Base-by-base conservation (phyloP, 2,888 invertebrate species). In the Pteria penguin region DNA sequence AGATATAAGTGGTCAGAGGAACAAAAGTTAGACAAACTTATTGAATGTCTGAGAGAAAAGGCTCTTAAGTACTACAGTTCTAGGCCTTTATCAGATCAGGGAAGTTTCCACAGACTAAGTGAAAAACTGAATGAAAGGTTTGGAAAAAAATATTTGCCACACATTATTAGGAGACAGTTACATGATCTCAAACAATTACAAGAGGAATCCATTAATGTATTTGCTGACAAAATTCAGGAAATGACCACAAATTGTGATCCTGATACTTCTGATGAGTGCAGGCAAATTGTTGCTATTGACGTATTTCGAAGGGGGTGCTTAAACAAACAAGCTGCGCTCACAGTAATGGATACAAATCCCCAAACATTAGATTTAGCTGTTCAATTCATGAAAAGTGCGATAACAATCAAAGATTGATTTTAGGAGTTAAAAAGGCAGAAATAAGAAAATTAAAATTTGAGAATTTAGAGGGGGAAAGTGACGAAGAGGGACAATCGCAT, bases 331-430 rank as follows among this genome's bases (percentile, higher is more conserved):
- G 29, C 5, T 32, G 36, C 18, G 72, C 45, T 69, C 2, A 55
- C 33, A 14, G 75, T 63, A 0, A 70, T 75, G 70, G 75, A 75
- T n/a, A 62, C 69, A 54, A 33, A 69, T n/a, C 75, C 75, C 2
- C 14, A 2, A 11, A 31, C 55, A 24, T n/a, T 75, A 2, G 69
- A 69, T 32, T 22, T 60, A 18, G 70, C 73, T 8, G 8, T 66
- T 5, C 69, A 63, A 24, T 45, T 29, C 36, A 67, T 70, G 2
- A 69, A 65, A 32, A 45, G 58, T 24, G 45, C 65, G 4, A 27
- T 62, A 31, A 58, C 18, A 75, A 63, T 45, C 69, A 75, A 60
- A 67, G 52, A 11, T 22, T 66, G 1, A 60, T 73, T 27, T 52
- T 66, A 22, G 67, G 60, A 4, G 1, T 27, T 1, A 57, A 36